These are phyloP conservation scores for Dolichallabes microphthalmus DNA, from an alignment of 2,113 vertebrate species.

Conservation along the genomic window DNA sequence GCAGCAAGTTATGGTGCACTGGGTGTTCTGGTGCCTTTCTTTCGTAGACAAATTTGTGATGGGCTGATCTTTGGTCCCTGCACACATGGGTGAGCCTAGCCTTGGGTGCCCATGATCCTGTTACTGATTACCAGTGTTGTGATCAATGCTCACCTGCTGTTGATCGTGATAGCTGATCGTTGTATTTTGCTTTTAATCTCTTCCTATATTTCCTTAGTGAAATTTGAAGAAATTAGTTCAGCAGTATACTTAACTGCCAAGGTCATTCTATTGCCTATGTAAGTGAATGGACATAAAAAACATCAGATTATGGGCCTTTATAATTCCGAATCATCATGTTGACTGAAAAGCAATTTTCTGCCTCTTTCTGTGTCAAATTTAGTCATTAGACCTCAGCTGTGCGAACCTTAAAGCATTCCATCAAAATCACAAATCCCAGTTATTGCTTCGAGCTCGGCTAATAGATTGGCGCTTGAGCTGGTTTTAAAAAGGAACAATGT, in stretches of 20 bases:
- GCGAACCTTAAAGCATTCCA: constrained; percentile 15
- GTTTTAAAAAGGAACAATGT: constrained; percentile 25
- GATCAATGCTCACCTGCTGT: too few species aligned
- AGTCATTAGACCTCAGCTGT: constrained; percentile 27
- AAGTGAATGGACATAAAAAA: background rate
- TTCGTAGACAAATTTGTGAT: too few species aligned
- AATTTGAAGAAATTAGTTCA: background rate
- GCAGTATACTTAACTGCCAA: background rate
- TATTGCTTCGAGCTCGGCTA: constrained; percentile 14
- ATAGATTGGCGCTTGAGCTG: constrained; percentile 30
- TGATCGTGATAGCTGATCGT: too few species aligned
- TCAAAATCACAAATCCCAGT: constrained; percentile 1
- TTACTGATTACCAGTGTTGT: too few species aligned
- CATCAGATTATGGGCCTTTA: background rate
- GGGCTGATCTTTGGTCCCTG: too few species aligned
- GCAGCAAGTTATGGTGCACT: too few species aligned
- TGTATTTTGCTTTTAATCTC: background rate
- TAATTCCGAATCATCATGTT: background rate
- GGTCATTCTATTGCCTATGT: background rate
- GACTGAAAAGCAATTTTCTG: background rate
- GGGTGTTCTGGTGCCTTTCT: too few species aligned
- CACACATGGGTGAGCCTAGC: too few species aligned
- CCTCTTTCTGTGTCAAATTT: background rate
- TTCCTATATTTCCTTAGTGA: background rate
- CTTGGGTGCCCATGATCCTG: too few species aligned